Evolutionary conservation across 2,797 vertebrate genomes (phyloP).

Genomic region (Phyllotis vaccarum): DNA sequence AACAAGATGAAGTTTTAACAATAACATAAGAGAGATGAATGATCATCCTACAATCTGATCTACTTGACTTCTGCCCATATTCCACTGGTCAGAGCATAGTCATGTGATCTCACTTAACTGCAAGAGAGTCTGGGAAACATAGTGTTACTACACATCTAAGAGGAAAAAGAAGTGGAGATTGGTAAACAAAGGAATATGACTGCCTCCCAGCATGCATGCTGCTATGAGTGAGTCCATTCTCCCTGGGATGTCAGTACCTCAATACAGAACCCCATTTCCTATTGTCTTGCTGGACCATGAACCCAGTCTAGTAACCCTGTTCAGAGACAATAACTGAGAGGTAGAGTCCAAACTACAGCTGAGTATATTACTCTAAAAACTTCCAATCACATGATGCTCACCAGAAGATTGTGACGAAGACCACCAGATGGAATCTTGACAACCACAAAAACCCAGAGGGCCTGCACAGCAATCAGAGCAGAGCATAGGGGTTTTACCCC

Average conservation of each 20-base stretch:
- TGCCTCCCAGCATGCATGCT: background rate
- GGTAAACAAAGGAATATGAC: constrained; percentile 9
- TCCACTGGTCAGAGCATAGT: background rate
- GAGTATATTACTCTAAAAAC: background rate
- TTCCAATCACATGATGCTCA: background rate
- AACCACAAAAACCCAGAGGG: background rate
- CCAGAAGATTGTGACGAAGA: background rate
- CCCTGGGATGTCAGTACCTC: background rate
- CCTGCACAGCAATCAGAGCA: background rate
- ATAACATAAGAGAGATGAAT: background rate
- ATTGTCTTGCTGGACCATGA: background rate
- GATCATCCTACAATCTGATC: background rate
- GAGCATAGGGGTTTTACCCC: background rate
- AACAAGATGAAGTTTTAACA: background rate
- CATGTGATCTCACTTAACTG: background rate
- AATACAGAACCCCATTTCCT: background rate
- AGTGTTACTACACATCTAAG: background rate
- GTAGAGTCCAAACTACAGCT: background rate
- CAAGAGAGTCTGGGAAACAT: constrained; percentile 17
- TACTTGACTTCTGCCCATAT: background rate
- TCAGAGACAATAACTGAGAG: background rate
- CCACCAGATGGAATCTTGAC: background rate
- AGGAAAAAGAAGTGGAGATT: background rate
- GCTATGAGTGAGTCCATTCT: background rate
- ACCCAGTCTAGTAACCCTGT: background rate